phyloP scores from a whole-genome alignment of 2,113 vertebrate species.

The Alces alces region DNA sequence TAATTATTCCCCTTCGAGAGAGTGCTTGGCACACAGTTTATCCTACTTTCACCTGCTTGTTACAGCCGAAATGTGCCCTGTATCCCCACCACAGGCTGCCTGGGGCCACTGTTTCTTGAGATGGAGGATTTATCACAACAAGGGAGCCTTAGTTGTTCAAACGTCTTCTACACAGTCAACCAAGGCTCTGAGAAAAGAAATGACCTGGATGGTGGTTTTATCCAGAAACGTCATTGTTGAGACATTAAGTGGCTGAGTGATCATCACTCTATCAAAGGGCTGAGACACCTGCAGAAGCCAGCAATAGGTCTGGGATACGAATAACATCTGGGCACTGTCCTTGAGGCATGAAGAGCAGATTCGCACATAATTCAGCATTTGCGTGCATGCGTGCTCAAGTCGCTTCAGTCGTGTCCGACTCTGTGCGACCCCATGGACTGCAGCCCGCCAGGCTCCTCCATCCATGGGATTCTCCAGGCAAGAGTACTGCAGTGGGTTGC shows the following conservation, averaged over 20 bases:
- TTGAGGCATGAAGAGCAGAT: background rate
- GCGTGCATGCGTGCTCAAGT: too few species aligned
- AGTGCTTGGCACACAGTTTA: too few species aligned
- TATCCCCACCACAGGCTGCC: background rate
- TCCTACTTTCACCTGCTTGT: background rate
- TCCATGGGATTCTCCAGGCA: too few species aligned
- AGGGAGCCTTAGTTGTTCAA: background rate
- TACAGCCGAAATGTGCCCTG: background rate
- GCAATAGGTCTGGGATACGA: background rate
- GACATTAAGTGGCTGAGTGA: background rate
- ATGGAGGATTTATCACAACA: background rate
- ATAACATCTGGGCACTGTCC: background rate
- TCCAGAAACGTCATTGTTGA: background rate
- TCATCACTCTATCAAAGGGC: background rate
- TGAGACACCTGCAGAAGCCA: background rate
- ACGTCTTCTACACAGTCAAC: background rate
- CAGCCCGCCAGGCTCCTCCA: too few species aligned
- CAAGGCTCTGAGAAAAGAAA: background rate
- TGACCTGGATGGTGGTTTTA: background rate
- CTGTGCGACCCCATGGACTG: too few species aligned
- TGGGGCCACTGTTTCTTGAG: background rate
- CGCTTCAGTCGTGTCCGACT: too few species aligned
- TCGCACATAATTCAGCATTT: background rate
- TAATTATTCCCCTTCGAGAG: background rate
- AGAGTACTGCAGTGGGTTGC: too few species aligned